Base-by-base conservation (phyloP, 2,888 invertebrate species). In the Odontocerum albicorne region DNA sequence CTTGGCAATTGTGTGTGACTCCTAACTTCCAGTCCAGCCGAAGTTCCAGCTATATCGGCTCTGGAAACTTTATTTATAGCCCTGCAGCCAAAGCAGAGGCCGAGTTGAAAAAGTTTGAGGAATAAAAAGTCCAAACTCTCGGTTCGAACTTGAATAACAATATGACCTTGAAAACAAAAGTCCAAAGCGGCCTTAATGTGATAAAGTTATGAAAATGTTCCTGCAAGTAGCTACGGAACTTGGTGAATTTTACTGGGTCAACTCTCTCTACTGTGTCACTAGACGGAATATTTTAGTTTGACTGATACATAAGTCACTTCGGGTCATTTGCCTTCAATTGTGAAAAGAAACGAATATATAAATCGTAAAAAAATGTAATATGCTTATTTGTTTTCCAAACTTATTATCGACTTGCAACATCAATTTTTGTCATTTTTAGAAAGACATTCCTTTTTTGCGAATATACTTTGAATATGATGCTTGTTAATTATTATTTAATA, bases 131-230 rank as follows among this genome's bases (percentile, higher is more conserved):
- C 59, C 49, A 44, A 52, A 53, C 33, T 56, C 35, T 49, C 55
- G 44, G 49, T 59, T 59, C 59, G 55, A 59, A 59, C 59, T 55
- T 55, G 59, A 60, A 60, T 60, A 60, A 57, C 57, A 60, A 60
- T 60, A 55, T 55, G 57, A 45, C 60, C 60, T 60, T 60, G 60
- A 57, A 59, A 54, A 60, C 57, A 60, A 60, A 60, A 57, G 59
- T 56, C 55, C 53, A 38, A 47, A 22, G n/a, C 13, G 56, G 27
- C 47, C 49, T 59, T 59, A 56, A 59, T 59, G 53, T 49, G 53
- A 45, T 55, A 52, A 59, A 59, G 55, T 59, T 59, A 59, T 59
- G 55, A 49, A 56, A 56, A 59, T 43, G 36, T 54, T 19, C 31
- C 33, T 47, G 27, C 39, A 8, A 47, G 27, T 27, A 27, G 27